Base-by-base conservation (phyloP, 2,113 vertebrate species). In the Cyanoliseus patagonus region DNA sequence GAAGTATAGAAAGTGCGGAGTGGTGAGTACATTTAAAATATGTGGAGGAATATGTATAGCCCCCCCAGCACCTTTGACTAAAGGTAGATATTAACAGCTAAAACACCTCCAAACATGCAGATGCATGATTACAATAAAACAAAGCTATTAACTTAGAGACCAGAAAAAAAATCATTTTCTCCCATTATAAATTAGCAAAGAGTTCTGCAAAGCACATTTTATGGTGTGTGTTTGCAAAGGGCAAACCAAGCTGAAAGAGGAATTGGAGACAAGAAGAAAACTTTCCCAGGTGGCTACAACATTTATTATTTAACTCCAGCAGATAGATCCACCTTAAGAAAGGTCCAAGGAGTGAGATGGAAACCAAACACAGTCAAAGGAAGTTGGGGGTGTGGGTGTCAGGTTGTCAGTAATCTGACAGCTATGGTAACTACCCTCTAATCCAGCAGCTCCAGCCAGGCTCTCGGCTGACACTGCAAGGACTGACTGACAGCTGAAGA, bases 331-430 rank as follows among this genome's bases (percentile, higher is more conserved):
- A 98, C 98, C 98, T 98, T 98, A 98, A 98, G 97, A 98, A 97
- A 97, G 96, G 97, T 98, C 97, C 97, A 93, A 97, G 95, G 95
- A 97, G 98, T 76, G 98, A 98, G 97, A 98, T 93, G 98, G 99
- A 99, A 99, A 99, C 98, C 99, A 99, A 99, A 98, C 98, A 97
- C 97, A 98, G 97, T 95, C 98, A 99, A 98, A 99, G 98, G 98
- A 99, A 99, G 99, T 99, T 99, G 98, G 98, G 98, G 98, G 98
- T 98, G 98, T 98, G 99, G 99, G 99, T 99, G 99, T 99, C 99
- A 99, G 99, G 98, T 99, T 99, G 99, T 99, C 99, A 99, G 99
- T 98, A 99, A 99, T 99, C 98, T 99, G 99, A 99, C 99, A 99
- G 99, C 99, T 99, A 95, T 99, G 99, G 99, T 99, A 99, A 99